Conservation (phyloP, 2,797 vertebrate species). For the Ciconia nigra region DNA sequence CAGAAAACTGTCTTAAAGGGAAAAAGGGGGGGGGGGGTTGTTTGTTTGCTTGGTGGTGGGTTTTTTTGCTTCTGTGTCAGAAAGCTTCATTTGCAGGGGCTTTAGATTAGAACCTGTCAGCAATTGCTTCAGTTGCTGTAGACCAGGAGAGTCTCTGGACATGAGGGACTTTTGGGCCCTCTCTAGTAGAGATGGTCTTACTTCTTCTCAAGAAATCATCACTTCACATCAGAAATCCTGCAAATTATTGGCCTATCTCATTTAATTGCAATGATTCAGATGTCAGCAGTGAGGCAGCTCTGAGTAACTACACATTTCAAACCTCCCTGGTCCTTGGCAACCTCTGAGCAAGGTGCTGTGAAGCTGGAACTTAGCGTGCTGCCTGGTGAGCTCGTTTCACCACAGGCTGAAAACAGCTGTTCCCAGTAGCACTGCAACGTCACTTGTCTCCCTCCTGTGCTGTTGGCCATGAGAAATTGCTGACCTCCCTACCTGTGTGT, state of each 20-base stretch:
- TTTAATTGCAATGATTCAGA: not conserved
- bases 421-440: not conserved
- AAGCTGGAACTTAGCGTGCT: not conserved
- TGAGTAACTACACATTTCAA: not conserved
- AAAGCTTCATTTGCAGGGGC: not conserved
- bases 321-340: not conserved
- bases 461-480: not conserved
- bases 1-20: not conserved
- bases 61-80: not conserved
- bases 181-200: not conserved
- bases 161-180: not conserved
- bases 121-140: not conserved
- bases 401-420: not conserved
- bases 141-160: not conserved
- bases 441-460: not conserved
- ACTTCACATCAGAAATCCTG: not conserved
- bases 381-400: not conserved
- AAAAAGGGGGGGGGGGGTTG: not conserved
- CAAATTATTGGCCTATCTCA: not conserved
- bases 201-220: not conserved
- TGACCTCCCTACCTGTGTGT: not conserved
- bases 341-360: not conserved
- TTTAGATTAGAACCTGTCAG: not conserved
- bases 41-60: not conserved
- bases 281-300: not conserved